phyloP scores from a whole-genome alignment of 2,888 invertebrate species.

The Tetragonula carbonaria region DNA sequence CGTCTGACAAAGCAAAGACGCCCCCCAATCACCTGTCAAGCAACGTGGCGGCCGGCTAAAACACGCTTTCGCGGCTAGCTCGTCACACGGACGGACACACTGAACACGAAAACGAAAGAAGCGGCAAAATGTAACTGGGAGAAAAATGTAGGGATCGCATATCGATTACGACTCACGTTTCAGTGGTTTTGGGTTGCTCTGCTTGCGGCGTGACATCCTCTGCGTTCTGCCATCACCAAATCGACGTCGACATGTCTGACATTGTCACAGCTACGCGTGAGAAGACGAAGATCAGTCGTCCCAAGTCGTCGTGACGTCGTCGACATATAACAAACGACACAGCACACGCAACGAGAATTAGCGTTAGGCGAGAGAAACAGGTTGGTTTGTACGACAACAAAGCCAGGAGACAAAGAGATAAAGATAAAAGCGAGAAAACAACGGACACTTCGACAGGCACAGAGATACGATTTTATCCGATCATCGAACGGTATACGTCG shows the following conservation, averaged over 20 bases:
- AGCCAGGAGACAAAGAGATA: constrained; percentile 20
- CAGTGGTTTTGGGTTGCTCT: constrained; percentile 97
- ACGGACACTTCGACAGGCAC: constrained; percentile 51
- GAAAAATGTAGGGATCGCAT: constrained; percentile 32
- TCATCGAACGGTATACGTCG: constrained; percentile 37
- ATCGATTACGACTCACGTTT: constrained; percentile 90
- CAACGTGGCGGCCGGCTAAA: constrained; percentile 59
- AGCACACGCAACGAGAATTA: constrained; percentile 61
- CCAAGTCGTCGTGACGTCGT: constrained; percentile 41
- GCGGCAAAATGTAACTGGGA: neutral
- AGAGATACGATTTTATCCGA: constrained; percentile 47
- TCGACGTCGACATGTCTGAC: constrained; percentile 76
- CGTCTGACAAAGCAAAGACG: constrained; percentile 49
- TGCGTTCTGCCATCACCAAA: constrained; percentile 82
- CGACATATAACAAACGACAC: constrained; percentile 68
- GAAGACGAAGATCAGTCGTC: constrained; percentile 46
- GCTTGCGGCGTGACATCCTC: constrained; percentile 96
- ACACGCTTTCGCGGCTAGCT: constrained; percentile 47
- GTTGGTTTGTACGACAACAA: constrained; percentile 30
- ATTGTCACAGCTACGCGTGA: constrained; percentile 51
- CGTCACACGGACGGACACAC: constrained; percentile 23
- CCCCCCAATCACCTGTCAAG: constrained; percentile 62
- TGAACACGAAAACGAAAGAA: constrained; percentile 19
- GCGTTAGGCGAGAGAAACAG: constrained; percentile 36
- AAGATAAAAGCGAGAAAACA: constrained; percentile 8